These are phyloP conservation scores for Phymastichus coffea DNA, from an alignment of 1,140 invertebrate species.

Conservation along the genomic window DNA sequence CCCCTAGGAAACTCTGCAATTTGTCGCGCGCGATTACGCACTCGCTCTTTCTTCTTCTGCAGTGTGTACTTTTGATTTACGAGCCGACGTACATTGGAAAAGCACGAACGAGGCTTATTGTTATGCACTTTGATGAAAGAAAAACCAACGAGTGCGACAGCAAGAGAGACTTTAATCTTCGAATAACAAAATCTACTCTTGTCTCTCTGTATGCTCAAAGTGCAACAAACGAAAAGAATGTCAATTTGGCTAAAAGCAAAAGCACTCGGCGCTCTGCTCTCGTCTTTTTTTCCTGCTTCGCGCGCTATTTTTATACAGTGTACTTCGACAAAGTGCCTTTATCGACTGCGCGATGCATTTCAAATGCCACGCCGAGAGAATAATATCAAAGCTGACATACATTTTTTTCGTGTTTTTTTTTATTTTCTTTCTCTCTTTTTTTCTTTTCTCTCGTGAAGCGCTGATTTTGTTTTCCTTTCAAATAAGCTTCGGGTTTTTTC, in stretches of 20 bases:
- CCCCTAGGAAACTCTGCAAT: neutral
- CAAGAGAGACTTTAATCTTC: too few species aligned
- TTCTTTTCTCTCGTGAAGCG: too few species aligned
- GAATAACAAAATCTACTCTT: too few species aligned
- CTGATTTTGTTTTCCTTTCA: too few species aligned
- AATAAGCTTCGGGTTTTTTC: too few species aligned
- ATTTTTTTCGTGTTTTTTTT: too few species aligned
- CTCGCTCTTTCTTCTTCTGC: neutral
- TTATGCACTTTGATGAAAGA: neutral
- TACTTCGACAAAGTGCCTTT: neutral
- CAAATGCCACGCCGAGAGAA: neutral
- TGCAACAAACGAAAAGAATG: neutral
- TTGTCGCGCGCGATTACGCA: neutral
- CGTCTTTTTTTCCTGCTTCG: neutral
- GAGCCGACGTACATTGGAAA: too few species aligned
- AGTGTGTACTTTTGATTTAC: too few species aligned
- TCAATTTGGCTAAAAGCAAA: conserved; percentile 4
- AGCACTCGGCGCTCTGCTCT: neutral
- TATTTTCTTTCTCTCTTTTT: too few species aligned
- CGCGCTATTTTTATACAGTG: neutral
- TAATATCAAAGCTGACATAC: conserved; percentile 10
- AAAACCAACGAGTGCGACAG: neutral
- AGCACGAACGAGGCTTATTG: too few species aligned
- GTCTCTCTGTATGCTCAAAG: too few species aligned
- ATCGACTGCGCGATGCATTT: neutral